Evolutionary conservation across 2,113 vertebrate genomes (phyloP).

Genomic region (Saccopteryx bilineata): DNA sequence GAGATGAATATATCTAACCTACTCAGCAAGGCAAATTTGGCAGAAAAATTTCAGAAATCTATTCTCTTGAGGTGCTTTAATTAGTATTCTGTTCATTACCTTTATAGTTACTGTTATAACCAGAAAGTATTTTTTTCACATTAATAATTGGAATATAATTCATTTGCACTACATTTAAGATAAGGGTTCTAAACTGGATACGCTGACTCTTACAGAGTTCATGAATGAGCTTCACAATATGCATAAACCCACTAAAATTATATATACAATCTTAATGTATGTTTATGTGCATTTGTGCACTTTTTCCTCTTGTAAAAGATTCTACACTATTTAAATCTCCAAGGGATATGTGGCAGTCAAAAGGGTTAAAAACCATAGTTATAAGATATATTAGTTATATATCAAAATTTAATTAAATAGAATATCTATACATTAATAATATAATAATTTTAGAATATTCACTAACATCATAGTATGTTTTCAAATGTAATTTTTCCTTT

Average conservation of each 20-base stretch:
- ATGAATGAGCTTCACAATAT: not conserved
- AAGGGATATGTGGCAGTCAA: not conserved
- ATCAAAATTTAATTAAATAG: not conserved
- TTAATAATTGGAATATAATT: slow-evolving; percentile 10
- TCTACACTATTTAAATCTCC: not conserved
- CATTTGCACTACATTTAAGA: not conserved
- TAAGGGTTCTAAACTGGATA: not conserved
- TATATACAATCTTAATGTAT: not conserved
- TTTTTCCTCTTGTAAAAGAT: not conserved
- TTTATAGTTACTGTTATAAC: slow-evolving; percentile 3
- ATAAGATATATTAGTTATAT: not conserved
- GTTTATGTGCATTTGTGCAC: not conserved
- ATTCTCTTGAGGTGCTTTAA: not conserved
- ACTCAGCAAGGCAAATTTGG: not conserved
- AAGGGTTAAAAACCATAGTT: not conserved
- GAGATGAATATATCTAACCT: not conserved
- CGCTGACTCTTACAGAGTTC: not conserved
- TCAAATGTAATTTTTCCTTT: slow-evolving; percentile 8
- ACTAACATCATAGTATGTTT: not conserved
- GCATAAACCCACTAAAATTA: not conserved
- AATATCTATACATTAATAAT: not conserved
- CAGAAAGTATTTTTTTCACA: not conserved
- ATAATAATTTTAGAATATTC: not conserved
- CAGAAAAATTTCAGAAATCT: slow-evolving; percentile 15
- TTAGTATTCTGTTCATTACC: not conserved